Evolutionary conservation across 2,797 vertebrate genomes (phyloP), one percentile per base, ranked within the genome.

Genomic region (Peromyscus attwateri): DNA sequence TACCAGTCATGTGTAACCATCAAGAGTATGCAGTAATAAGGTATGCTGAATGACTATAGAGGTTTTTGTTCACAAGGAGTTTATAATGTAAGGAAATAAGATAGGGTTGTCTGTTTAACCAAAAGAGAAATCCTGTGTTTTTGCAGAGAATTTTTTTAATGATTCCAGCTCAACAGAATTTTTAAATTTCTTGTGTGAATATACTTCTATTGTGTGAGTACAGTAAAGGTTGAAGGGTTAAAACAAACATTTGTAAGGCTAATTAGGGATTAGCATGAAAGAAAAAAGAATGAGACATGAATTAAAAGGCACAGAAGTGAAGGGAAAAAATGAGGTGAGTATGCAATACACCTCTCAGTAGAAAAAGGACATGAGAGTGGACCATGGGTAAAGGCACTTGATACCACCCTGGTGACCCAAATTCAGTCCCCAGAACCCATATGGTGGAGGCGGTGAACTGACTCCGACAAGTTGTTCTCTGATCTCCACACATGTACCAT

Each of bases 71-170:
- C 43, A 84, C 1, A 52, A 52, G 55, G 27, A 70, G 14, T 34
- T 92, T 89, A 94, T 2, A 70, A 21, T 73, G 62, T 87, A 80
- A n/a, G 27, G 3, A 94, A 73, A 55, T 88, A 31, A 87, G 13
- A 77, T 73, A 87, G 37, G 76, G 16, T 19, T 96, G 70, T 87
- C 17, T 46, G n/a, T 76, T 13, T 85, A 94, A 49, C 57, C 64
- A 64, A 92, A 87, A 68, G 66, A 70, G 34, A 91, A 77, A 93
- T 80, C 25, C 64, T 95, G 3, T 94, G 4, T 49, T 84, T 93
- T 95, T 85, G 68, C 64, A 90, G 71, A 62, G n/a, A 57, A 64
- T 94, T 49, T 6, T 91, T 49, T 90, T 88, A 73, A 40, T 25
- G 23, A 62, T 25, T 62, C 23, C 60, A 23, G 21, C 60, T 62